A percentile compares a stretch with the other conserved stretches of the same genome.
phyloP scores from a whole-genome alignment of 2,113 vertebrate genomes.

The Myiopsitta monachus region DNA sequence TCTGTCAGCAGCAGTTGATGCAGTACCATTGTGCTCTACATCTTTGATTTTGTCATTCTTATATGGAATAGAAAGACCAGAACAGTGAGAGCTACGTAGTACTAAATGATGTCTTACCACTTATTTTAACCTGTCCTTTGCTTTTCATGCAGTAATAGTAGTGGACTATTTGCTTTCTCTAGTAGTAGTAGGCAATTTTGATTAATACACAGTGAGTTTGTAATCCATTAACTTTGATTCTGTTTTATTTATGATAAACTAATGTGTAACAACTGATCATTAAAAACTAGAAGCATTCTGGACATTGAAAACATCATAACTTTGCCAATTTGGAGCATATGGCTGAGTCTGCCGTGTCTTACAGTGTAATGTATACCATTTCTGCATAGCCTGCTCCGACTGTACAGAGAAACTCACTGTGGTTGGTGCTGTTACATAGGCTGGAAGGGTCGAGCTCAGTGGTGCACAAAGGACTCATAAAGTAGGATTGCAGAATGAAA shows the following conservation, averaged over 20 bases:
- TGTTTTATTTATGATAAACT: not conserved
- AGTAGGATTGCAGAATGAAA: not conserved
- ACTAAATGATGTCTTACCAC: not conserved
- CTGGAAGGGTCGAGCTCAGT: not conserved
- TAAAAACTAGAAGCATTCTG: not conserved
- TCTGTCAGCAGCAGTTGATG: not conserved
- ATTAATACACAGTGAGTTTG: not conserved
- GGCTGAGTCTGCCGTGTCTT: not conserved
- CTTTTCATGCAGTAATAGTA: not conserved
- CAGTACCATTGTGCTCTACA: not conserved
- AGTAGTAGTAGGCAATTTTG: not conserved
- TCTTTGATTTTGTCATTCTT: not conserved
- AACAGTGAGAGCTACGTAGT: not conserved
- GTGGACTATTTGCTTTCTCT: not conserved
- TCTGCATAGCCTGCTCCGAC: not conserved
- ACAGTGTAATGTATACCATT: not conserved
- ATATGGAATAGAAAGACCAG: not conserved
- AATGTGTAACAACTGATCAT: not conserved
- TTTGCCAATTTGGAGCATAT: not conserved
- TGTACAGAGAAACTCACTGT: not conserved
- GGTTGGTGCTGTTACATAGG: not conserved
- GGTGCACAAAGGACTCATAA: not conserved
- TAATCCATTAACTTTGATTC: not conserved
- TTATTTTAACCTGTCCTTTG: not conserved
- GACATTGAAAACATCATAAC: not conserved